phyloP scores from a whole-genome alignment of 2,113 vertebrate genomes.

The Parotia lawesii region DNA sequence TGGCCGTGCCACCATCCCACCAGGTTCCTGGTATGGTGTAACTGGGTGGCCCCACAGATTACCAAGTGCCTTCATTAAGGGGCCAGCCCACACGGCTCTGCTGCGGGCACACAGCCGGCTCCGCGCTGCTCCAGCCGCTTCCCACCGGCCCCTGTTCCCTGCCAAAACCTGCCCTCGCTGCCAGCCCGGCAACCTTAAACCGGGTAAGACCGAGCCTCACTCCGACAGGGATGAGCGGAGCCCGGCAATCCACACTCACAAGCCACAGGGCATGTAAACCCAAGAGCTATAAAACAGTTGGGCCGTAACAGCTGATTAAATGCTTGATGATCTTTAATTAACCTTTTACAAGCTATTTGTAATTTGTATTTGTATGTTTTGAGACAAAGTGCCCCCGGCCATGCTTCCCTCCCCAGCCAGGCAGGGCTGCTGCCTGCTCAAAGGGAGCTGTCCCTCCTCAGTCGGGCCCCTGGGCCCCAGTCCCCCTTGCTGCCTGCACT shows the following conservation, averaged over 20 bases:
- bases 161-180: not conserved
- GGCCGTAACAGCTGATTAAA: conserved; percentile 38
- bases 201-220: fast-evolving
- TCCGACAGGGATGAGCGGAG: not conserved
- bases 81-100: not conserved
- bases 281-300: conserved; percentile 30
- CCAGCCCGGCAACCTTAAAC: not conserved
- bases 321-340: conserved; percentile 51
- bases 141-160: not conserved
- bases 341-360: conserved; percentile 57
- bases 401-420: not conserved
- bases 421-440: not conserved
- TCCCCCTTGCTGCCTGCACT: fast-evolving
- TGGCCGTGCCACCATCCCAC: fast-evolving
- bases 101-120: fast-evolving
- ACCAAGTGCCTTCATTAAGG: not conserved
- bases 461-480: fast-evolving
- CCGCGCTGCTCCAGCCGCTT: not conserved
- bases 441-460: not conserved
- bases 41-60: not conserved
- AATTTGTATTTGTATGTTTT: conserved; percentile 8
- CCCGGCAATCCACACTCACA: not conserved
- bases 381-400: not conserved
- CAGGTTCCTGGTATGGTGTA: fast-evolving
- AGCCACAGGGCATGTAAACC: not conserved